Percentiles rank a stretch among this genome's conserved stretches.
Conservation (phyloP, 2,888 invertebrate genomes). For the Acleris literana region DNA sequence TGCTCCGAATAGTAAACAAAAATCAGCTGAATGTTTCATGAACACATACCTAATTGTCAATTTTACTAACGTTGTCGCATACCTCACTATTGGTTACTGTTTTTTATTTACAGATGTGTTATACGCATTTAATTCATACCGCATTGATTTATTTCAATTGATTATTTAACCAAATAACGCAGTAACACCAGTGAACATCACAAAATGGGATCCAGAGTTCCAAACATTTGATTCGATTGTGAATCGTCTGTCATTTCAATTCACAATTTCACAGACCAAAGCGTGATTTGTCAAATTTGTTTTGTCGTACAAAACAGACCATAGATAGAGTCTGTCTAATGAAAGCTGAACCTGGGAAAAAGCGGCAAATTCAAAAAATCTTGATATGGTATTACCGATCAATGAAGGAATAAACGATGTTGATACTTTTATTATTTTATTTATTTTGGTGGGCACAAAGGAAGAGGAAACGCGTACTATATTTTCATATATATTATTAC, state of each 20-base stretch:
- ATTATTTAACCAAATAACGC: slow-evolving; percentile 24
- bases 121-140: slow-evolving; percentile 24
- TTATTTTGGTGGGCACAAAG: too few species aligned
- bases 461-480: too few species aligned
- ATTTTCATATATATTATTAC: too few species aligned
- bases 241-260: slow-evolving; percentile 8
- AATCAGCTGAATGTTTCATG: slow-evolving; percentile 62
- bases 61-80: slow-evolving; percentile 31
- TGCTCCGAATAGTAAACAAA: slow-evolving; percentile 55
- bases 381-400: too few species aligned
- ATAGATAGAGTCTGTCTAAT: too few species aligned
- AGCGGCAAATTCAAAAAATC: too few species aligned
- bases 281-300: slow-evolving; percentile 36
- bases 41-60: slow-evolving; percentile 42
- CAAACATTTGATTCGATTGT: slow-evolving; percentile 37
- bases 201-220: slow-evolving; percentile 34
- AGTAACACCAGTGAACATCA: slow-evolving; percentile 30
- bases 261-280: slow-evolving; percentile 22
- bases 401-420: too few species aligned
- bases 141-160: slow-evolving; percentile 20
- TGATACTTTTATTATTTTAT: too few species aligned
- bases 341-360: too few species aligned
- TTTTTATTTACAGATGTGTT: slow-evolving; percentile 9
- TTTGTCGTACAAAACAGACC: slow-evolving; percentile 1
- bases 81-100: slow-evolving; percentile 18